Conservation (phyloP, 2,113 vertebrate species). For the Stigmatopora nigra region DNA sequence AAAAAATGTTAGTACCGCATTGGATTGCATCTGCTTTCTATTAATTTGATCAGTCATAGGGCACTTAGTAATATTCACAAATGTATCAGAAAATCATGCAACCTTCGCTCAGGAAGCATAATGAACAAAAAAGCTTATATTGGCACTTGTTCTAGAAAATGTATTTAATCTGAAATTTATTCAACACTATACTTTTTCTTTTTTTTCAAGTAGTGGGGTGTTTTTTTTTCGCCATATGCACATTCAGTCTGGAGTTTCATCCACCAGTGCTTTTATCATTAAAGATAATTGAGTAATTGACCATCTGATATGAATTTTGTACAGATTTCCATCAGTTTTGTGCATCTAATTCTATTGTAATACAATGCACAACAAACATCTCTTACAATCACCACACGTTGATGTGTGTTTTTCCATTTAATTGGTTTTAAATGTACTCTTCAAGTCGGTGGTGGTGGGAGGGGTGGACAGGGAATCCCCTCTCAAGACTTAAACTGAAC, state of each 20-base stretch:
- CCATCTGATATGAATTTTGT: not conserved
- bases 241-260: not conserved
- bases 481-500: not conserved
- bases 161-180: not conserved
- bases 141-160: not conserved
- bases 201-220: too few relatives aligned
- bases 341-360: not conserved
- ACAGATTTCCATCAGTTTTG: not conserved
- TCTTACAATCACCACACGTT: not conserved
- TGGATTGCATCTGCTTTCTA: not conserved
- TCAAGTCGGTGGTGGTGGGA: not conserved
- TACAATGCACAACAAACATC: not conserved
- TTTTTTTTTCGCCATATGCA: too few relatives aligned
- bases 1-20: constrained; percentile 34
- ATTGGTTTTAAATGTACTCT: not conserved
- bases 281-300: too few relatives aligned
- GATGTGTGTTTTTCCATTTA: not conserved
- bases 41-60: not conserved
- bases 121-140: not conserved
- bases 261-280: not conserved
- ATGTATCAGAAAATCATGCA: not conserved
- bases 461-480: not conserved
- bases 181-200: not conserved
- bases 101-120: not conserved
- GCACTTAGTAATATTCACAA: not conserved